A percentile compares a stretch with the other conserved stretches of the same genome.
phyloP scores from a whole-genome alignment of 1,140 invertebrate genomes.

The Octopus bimaculoides region DNA sequence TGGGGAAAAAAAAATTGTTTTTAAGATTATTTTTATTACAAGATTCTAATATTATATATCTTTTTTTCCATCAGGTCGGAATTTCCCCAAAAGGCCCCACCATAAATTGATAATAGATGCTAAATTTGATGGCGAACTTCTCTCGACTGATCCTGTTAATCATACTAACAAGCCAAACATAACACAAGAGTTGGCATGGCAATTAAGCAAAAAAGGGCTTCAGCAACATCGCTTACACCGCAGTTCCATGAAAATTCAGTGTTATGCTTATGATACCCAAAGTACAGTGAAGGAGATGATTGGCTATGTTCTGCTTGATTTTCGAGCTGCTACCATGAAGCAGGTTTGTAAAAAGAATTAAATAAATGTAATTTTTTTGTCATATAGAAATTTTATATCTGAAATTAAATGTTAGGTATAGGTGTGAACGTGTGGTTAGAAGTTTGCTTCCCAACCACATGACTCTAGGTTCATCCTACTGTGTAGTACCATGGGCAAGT shows the following conservation, averaged over 20 bases:
- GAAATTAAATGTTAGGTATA: not conserved
- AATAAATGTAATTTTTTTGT: not conserved
- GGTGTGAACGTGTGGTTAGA: not conserved
- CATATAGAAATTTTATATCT: not conserved
- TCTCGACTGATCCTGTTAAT: constrained; percentile 58
- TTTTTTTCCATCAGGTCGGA: constrained; percentile 44
- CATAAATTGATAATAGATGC: constrained; percentile 57
- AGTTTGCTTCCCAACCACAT: no score
- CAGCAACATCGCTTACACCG: constrained; percentile 59
- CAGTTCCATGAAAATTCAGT: constrained; percentile 59
- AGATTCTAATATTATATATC: no score
- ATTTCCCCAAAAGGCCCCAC: constrained; percentile 55
- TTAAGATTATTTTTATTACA: no score
- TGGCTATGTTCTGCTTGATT: constrained; percentile 60
- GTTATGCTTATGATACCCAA: constrained; percentile 53
- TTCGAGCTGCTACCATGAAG: constrained; percentile 55
- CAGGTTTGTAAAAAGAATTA: not conserved
- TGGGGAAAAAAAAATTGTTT: no score
- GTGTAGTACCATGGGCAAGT: no score
- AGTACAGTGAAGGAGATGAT: constrained; percentile 53
- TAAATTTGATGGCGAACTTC: constrained; percentile 59
- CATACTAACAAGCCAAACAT: constrained; percentile 56
- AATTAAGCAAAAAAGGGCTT: constrained; percentile 58
- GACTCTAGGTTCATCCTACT: no score
- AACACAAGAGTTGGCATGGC: constrained; percentile 61